These are phyloP conservation scores for Pitangus sulphuratus DNA, from an alignment of 2,797 vertebrate genomes.

Conservation along the genomic window DNA sequence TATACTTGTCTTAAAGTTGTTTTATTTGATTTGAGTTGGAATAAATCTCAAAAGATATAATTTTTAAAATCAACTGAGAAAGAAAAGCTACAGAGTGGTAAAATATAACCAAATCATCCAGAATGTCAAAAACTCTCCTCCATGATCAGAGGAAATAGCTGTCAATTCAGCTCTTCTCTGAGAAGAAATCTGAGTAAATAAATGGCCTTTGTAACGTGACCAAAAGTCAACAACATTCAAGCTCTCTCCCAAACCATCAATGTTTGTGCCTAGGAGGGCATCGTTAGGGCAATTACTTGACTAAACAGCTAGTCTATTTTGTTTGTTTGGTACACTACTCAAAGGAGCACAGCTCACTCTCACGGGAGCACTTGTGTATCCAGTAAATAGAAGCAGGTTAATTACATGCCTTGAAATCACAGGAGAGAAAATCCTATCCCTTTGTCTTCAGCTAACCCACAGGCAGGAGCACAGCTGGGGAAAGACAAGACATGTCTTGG, in stretches of 20 bases:
- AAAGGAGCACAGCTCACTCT: background rate
- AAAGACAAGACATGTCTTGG: background rate
- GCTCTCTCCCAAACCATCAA: background rate
- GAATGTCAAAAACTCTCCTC: background rate
- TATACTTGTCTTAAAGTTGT: background rate
- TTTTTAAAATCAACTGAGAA: background rate
- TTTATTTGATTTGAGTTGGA: background rate
- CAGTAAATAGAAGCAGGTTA: slow-evolving; percentile 47
- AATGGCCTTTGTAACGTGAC: slow-evolving; percentile 26
- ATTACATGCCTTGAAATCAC: slow-evolving; percentile 29
- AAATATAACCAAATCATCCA: background rate
- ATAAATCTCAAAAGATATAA: background rate
- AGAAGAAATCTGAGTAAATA: slow-evolving; percentile 44
- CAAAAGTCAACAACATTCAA: slow-evolving; percentile 37
- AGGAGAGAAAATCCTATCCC: background rate
- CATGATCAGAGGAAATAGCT: background rate
- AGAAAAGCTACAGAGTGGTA: background rate
- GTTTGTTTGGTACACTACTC: slow-evolving; percentile 41
- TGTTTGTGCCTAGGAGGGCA: slow-evolving; percentile 44
- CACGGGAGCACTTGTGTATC: background rate
- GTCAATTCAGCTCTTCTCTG: background rate
- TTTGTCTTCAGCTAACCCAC: background rate
- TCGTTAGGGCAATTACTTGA: slow-evolving; percentile 35
- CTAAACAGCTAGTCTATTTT: slow-evolving; percentile 51
- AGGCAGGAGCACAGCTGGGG: background rate